Conservation (phyloP, 1,140 invertebrate genomes). For the Vanessa tameamea region DNA sequence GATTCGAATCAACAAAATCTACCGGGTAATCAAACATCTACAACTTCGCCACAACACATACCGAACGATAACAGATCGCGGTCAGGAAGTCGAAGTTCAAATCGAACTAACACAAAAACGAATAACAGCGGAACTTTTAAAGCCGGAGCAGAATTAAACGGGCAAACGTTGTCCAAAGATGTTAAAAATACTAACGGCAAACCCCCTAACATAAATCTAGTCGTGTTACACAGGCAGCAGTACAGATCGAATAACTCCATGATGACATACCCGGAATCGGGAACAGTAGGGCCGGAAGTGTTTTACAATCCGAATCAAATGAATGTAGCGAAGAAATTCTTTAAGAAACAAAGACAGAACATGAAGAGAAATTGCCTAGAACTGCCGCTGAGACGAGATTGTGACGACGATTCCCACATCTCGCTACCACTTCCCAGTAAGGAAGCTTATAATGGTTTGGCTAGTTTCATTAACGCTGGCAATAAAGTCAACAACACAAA, state of each 20-base stretch:
- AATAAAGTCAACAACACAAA: constrained; percentile 90
- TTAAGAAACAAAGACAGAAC: constrained; percentile 91
- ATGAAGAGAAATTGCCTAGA: constrained; percentile 89
- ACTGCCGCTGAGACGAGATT: constrained; percentile 83
- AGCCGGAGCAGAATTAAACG: constrained; percentile 78
- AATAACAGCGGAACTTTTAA: constrained; percentile 81
- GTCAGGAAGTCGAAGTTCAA: constrained; percentile 84
- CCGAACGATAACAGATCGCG: constrained; percentile 81
- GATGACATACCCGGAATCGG: constrained; percentile 84
- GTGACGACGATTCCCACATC: constrained; percentile 83
- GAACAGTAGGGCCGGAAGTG: constrained; percentile 84
- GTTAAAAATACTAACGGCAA: constrained; percentile 72
- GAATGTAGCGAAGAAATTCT: constrained; percentile 94
- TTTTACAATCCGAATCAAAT: constrained; percentile 97
- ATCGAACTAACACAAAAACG: constrained; percentile 79
- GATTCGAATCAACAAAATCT: constrained; percentile 83
- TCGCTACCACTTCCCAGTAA: constrained; percentile 76
- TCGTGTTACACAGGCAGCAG: constrained; percentile 86
- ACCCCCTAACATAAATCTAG: constrained; percentile 83
- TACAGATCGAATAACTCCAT: constrained; percentile 86
- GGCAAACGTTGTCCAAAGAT: constrained; percentile 73
- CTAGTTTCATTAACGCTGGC: constrained; percentile 84
- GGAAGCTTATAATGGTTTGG: constrained; percentile 82
- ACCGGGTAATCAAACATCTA: constrained; percentile 71
- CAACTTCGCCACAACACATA: constrained; percentile 61